A percentile compares a stretch with the other conserved stretches of the same genome.
These are phyloP conservation scores for Drosophila sulfurigaster DNA, from an alignment of 1,140 invertebrate species.

Conservation along the genomic window DNA sequence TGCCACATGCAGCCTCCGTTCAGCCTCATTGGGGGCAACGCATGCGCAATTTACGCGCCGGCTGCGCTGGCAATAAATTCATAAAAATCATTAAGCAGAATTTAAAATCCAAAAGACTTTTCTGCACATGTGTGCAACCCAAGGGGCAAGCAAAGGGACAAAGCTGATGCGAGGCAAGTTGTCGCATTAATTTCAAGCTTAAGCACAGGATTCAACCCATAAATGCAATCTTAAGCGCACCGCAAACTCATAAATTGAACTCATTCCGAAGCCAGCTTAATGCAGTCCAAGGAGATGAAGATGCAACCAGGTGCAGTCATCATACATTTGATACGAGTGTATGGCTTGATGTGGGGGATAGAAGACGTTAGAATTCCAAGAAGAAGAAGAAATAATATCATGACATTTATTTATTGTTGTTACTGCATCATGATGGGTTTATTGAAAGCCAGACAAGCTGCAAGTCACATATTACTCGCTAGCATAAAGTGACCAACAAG, in stretches of 20 bases:
- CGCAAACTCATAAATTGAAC: conserved; percentile 61
- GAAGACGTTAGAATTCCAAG: conserved; percentile 18
- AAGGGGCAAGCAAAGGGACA: conserved; percentile 17
- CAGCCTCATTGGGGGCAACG: conserved; percentile 76
- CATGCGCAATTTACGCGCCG: conserved; percentile 77
- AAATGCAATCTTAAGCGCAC: conserved; percentile 71
- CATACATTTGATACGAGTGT: background rate
- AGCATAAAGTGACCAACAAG: background rate
- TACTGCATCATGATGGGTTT: conserved; percentile 13
- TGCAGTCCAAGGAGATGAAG: conserved; percentile 21
- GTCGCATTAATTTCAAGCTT: conserved; percentile 78
- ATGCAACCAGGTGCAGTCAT: conserved; percentile 33
- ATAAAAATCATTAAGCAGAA: conserved; percentile 80
- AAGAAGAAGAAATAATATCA: conserved; percentile 13
- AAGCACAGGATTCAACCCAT: conserved; percentile 44
- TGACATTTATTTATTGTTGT: conserved; percentile 34
- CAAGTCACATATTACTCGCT: background rate
- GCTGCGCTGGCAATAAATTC: conserved; percentile 78
- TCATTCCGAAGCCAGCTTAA: conserved; percentile 26
- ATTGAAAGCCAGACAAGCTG: background rate
- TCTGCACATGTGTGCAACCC: conserved; percentile 42
- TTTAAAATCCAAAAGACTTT: conserved; percentile 60
- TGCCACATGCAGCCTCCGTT: conserved; percentile 24
- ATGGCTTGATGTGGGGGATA: background rate
- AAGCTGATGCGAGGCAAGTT: conserved; percentile 43